Evolutionary conservation across 2,113 vertebrate genomes (phyloP).

Genomic region (Brachypteracias leptosomus): DNA sequence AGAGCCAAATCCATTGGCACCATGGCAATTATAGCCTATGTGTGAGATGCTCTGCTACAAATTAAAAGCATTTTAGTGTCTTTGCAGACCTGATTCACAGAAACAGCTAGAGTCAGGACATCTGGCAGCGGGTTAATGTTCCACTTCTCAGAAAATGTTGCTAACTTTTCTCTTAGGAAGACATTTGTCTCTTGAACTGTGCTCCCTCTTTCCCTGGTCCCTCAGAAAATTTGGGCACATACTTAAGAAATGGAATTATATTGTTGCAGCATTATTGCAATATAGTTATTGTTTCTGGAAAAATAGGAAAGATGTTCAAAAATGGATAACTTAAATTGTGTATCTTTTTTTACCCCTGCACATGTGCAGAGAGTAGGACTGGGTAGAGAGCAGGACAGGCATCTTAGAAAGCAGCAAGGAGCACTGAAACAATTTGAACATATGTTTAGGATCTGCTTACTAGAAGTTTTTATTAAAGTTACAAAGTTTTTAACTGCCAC

Average conservation of each 20-base stretch:
- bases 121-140: neutral
- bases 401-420: neutral
- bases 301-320: neutral
- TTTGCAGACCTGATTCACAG: neutral
- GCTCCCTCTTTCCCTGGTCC: neutral
- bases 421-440: neutral
- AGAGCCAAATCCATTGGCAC: constrained; percentile 6
- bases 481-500: neutral
- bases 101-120: neutral
- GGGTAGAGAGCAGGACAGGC: neutral
- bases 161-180: neutral
- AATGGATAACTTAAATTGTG: neutral
- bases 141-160: neutral
- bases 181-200: neutral
- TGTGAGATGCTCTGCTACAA: neutral
- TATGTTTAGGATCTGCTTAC: neutral
- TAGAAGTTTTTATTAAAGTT: neutral
- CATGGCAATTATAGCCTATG: neutral
- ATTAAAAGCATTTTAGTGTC: neutral
- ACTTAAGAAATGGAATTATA: neutral
- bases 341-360: neutral
- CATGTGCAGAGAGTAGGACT: neutral
- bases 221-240: neutral
- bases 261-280: neutral
- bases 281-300: neutral